Percentiles rank a stretch among this genome's conserved stretches.
These are phyloP conservation scores for Agonopterix alstromeriana DNA, from an alignment of 2,888 invertebrate species.

Conservation along the genomic window DNA sequence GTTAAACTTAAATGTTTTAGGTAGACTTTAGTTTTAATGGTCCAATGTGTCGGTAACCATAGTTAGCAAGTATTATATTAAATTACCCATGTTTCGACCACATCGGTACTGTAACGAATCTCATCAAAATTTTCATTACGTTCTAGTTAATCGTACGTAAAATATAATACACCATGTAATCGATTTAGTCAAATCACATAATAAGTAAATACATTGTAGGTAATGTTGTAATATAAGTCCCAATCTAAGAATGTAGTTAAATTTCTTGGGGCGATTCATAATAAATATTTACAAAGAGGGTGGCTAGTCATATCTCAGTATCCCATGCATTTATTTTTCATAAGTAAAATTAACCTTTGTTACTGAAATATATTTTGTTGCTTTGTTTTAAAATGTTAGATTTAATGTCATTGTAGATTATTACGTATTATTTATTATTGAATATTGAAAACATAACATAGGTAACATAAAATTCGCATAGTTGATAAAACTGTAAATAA, in stretches of 20 bases:
- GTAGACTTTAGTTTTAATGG: constrained; percentile 7
- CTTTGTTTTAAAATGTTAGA: neutral
- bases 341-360: neutral
- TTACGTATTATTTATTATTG: neutral
- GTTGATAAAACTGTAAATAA: constrained; percentile 44
- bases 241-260: constrained; percentile 53
- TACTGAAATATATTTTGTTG: neutral
- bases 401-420: constrained; percentile 8
- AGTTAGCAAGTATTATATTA: too few species aligned
- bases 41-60: neutral
- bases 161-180: neutral
- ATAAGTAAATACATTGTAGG: neutral
- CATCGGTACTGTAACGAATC: neutral
- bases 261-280: neutral
- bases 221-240: constrained; percentile 33
- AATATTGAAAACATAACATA: constrained; percentile 5
- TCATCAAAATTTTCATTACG: neutral
- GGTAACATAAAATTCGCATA: neutral
- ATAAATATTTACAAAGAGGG: neutral
- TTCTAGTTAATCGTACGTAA: neutral
- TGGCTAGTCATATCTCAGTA: constrained; percentile 1
- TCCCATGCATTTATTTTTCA: neutral
- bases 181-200: neutral
- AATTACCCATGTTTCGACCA: neutral
- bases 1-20: constrained; percentile 29